Conservation (phyloP, 2,888 invertebrate species). For the Laspeyria flexula region DNA sequence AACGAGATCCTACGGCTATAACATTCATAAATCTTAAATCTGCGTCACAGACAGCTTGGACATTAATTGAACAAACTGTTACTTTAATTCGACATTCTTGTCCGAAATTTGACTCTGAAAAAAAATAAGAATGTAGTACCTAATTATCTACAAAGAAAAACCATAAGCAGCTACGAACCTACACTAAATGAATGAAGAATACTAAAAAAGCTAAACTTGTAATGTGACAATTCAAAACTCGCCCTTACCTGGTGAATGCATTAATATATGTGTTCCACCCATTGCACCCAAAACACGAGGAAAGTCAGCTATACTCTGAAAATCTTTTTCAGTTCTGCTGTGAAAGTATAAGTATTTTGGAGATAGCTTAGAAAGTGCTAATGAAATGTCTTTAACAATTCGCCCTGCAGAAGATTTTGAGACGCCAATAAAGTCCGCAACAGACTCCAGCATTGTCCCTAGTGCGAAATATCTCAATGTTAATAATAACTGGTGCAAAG, state of each 20-base stretch:
- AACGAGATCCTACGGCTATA: conserved; percentile 20
- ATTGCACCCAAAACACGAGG: conserved; percentile 1
- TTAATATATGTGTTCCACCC: conserved; percentile 1
- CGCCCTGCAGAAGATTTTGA: background rate
- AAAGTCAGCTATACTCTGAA: conserved; percentile 19
- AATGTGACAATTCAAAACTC: background rate
- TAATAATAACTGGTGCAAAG: conserved; percentile 10
- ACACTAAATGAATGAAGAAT: background rate
- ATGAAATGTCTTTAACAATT: background rate
- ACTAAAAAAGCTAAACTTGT: too few relatives aligned
- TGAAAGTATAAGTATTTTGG: background rate
- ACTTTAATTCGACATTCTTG: conserved; percentile 7
- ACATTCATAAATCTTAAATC: conserved; percentile 14
- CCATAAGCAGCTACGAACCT: too few relatives aligned
- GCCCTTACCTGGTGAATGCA: conserved; percentile 3
- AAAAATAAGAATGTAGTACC: background rate
- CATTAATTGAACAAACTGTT: conserved; percentile 16
- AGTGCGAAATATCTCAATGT: conserved; percentile 12
- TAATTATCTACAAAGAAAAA: background rate
- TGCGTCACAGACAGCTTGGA: conserved; percentile 19
- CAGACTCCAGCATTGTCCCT: conserved; percentile 14
- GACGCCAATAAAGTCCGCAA: conserved; percentile 14
- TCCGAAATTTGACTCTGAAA: background rate
- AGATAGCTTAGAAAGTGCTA: background rate
- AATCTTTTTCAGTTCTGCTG: background rate